Base-by-base conservation (phyloP, 2,888 invertebrate species). In the Callyntrura guangdongensis region DNA sequence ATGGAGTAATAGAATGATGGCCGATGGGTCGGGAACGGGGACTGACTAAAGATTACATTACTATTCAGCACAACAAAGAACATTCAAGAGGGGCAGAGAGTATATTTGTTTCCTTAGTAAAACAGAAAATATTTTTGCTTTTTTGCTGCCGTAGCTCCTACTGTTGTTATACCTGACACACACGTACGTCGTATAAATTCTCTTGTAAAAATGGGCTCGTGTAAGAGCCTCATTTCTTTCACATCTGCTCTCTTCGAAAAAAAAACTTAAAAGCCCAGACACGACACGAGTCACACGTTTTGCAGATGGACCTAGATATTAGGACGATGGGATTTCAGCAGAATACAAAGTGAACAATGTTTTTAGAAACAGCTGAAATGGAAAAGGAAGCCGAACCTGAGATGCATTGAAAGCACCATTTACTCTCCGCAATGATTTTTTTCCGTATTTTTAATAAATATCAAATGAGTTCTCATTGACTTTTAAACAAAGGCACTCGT, bases 271-370 rank as follows among this genome's bases (percentile, higher is more conserved):
- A 82, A 45, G 36, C 36, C 81, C 17, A 17, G 49, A 67, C 56
- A 82, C 27, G 45, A 74, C 72, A 74, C 82, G 82, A 88, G 83
- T 59, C 83, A 72, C 56, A 72, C 69, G 81, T 56, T 56, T 20
- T 61, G 77, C 90, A 90, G 90, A 85, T 85, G 90, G 79, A 84
- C 53, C 49, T 49, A 27, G 49, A 61, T 83, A 81, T n/a, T 25
- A 53, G 49, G 12, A 74, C 14, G 77, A 77, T 77, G 77, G 77
- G 81, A 61, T 59, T 17, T 61, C 61, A 36, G 27, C 45, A 81
- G 81, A 83, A 83, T 83, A 67, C 67, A 4, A 61, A 64, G 45
- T 82, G 49, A 82, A 82, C 61, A 61, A 20, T 49, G 20, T 67
- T 83, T 83, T 49, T 5, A 67, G 47, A 14, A 83, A 64, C 49